Percentiles rank a stretch among this genome's conserved stretches.
Conservation (phyloP, 2,113 vertebrate species). For the Pseudopipra pipra region DNA sequence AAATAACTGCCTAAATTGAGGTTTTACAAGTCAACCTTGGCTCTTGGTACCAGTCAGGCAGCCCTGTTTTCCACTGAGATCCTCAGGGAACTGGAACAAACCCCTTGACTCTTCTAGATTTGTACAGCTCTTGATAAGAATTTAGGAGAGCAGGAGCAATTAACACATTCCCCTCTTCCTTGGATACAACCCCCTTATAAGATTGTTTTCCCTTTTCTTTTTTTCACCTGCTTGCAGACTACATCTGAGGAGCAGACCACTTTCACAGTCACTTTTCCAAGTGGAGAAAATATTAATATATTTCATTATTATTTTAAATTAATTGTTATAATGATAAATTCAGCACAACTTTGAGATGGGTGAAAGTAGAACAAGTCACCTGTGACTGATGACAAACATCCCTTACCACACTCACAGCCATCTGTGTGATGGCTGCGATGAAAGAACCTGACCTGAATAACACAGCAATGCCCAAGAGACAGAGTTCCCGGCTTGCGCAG, state of each 20-base stretch:
- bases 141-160: not conserved
- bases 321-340: not conserved
- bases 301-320: not conserved
- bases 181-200: not conserved
- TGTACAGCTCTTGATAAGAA: not conserved
- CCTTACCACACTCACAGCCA: not conserved
- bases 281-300: not conserved
- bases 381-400: not conserved
- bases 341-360: not conserved
- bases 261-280: not conserved
- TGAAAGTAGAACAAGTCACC: not conserved
- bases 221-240: not conserved
- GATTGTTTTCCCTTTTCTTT: not conserved
- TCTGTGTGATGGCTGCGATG: fast-evolving
- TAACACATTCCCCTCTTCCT: not conserved
- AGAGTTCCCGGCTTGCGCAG: not conserved
- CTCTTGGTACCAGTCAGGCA: not conserved
- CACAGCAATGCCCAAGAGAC: not conserved
- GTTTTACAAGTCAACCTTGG: not conserved
- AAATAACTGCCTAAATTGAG: not conserved
- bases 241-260: not conserved
- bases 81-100: not conserved
- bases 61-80: not conserved
- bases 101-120: not conserved
- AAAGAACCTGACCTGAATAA: not conserved